Base-by-base conservation (phyloP, 2,888 invertebrate species). In the Oligia fasciuncula region DNA sequence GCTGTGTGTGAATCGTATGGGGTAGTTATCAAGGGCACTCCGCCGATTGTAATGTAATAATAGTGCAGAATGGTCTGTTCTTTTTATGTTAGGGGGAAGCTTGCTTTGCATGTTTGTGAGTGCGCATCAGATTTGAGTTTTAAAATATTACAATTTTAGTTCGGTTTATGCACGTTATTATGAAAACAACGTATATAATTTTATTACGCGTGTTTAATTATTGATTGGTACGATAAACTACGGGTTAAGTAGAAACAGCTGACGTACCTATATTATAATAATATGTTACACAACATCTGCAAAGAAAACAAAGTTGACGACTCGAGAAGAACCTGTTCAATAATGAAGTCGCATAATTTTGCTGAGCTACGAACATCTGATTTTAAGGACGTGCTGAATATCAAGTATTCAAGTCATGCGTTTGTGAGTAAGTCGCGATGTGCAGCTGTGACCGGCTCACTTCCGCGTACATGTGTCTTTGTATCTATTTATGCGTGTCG, bases 11-110 rank as follows among this genome's bases (percentile, higher is more conserved):
- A 94, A 94, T 95, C 93, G 94, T 91, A 93, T 94, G 90, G 96
- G 96, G 96, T 94, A 93, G 94, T 94, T 94, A 95, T 96, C 96
- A 96, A 96, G 96, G 96, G 94, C 95, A 95, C 95, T 95, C 91
- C 92, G 92, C 87, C 92, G 92, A 93, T 94, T 94, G 93, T 95
- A 94, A 96, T 95, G 94, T 95, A 96, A 96, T 96, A 96, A 96
- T 95, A 95, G 93, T 91, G 89, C 93, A 94, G 91, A 94, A 94
- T 94, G 93, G 94, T 94, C 93, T 91, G 92, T 92, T 93, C 90
- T 92, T 93, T 88, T 93, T 91, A 87, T 89, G 88, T 90, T 90
- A 90, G 94, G 95, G 94, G 94, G 93, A 93, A 91, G 90, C 91
- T 90, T 86, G 87, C 87, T 91, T 85, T 90, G 91, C 91, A 77